Percentiles rank a stretch among this genome's conserved stretches.
Conservation (phyloP, 92 coral and sea anemone genomes). For the Parazoanthus atlanticus region DNA sequence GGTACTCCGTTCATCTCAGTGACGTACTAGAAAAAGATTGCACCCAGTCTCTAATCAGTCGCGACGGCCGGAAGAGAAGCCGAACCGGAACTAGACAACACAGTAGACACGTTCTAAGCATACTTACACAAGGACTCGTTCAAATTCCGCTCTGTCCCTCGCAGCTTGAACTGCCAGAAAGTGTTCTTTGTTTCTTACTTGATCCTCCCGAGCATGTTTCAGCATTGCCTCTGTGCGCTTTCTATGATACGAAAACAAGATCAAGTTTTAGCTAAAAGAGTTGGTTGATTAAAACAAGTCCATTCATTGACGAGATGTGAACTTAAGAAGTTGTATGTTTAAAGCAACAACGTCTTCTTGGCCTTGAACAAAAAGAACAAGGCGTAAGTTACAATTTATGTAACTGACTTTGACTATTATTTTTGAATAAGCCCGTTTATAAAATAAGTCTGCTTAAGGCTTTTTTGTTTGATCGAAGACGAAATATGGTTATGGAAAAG, state of each 20-base stretch:
- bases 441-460: too few relatives aligned
- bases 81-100: too few relatives aligned
- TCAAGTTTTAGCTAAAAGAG: too few relatives aligned
- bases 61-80: too few relatives aligned
- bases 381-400: background rate
- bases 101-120: background rate
- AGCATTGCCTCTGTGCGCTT: slow-evolving; percentile 89
- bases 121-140: slow-evolving; percentile 91
- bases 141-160: slow-evolving; percentile 96
- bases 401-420: too few relatives aligned
- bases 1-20: too few relatives aligned
- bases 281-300: background rate
- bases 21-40: too few relatives aligned
- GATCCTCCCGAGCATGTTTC: slow-evolving; percentile 85
- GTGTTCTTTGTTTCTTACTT: slow-evolving; percentile 93
- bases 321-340: too few relatives aligned
- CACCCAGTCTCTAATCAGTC: too few relatives aligned
- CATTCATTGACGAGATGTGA: background rate
- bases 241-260: slow-evolving; percentile 50
- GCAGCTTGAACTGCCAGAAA: slow-evolving; percentile 98
- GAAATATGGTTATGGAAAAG: too few relatives aligned
- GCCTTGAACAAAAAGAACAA: background rate
- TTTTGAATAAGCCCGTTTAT: too few relatives aligned
- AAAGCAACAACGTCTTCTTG: background rate
- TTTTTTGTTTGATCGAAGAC: too few relatives aligned